Evolutionary conservation across 2,797 vertebrate genomes (phyloP).

Genomic region (Urosaurus nigricauda): DNA sequence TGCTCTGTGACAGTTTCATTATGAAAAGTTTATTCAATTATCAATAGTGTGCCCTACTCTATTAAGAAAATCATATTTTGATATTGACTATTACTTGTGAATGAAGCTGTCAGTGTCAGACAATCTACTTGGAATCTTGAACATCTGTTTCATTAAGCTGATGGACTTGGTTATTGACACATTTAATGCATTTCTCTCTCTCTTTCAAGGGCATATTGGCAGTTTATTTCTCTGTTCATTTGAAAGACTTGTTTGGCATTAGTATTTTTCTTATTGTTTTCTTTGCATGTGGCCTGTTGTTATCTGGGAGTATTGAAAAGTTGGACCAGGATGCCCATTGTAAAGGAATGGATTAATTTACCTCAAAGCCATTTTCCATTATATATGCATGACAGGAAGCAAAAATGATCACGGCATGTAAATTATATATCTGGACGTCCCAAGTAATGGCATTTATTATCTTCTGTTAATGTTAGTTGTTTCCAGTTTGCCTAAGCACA

Average conservation of each 20-base stretch:
- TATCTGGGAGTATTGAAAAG: conserved; percentile 52
- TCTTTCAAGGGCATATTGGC: conserved; percentile 36
- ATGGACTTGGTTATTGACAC: conserved; percentile 63
- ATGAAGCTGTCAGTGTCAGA: conserved; percentile 75
- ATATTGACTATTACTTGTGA: conserved; percentile 72
- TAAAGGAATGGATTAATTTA: conserved; percentile 59
- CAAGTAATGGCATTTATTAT: conserved; percentile 74
- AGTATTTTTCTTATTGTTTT: conserved; percentile 24
- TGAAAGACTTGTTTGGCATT: conserved; percentile 49
- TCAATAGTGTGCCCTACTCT: conserved; percentile 71
- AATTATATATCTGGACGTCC: conserved; percentile 66
- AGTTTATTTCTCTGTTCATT: conserved; percentile 49
- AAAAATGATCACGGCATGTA: conserved; percentile 69
- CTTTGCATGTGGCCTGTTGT: conserved; percentile 30
- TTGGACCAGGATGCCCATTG: conserved; percentile 29
- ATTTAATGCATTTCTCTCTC: conserved; percentile 60
- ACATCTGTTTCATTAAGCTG: conserved; percentile 71
- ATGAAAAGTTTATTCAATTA: conserved; percentile 81
- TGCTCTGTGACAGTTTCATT: conserved; percentile 73
- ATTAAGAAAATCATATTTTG: conserved; percentile 78
- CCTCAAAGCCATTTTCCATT: conserved; percentile 65
- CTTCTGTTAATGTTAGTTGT: conserved; percentile 72
- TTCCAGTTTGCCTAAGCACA: conserved; percentile 77
- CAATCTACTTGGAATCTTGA: conserved; percentile 63
- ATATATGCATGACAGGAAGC: conserved; percentile 65